These are phyloP conservation scores for Anarhynchus alexandrinus DNA, from an alignment of 2,113 vertebrate species.

Conservation along the genomic window DNA sequence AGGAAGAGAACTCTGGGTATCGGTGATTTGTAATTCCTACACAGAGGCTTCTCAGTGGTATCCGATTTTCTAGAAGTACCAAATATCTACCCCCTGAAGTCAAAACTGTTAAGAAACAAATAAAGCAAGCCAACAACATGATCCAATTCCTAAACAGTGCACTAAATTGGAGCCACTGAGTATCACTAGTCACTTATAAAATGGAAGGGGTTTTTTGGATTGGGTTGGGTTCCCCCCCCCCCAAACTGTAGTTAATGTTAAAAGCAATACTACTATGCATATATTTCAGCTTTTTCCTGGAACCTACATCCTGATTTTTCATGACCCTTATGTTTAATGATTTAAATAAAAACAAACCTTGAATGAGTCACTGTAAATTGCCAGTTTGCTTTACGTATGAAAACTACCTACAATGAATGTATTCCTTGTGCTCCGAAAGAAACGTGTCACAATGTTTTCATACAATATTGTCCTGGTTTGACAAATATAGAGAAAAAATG, in stretches of 20 bases:
- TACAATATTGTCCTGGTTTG: not conserved
- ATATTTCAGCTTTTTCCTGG: not conserved
- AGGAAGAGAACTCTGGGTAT: not conserved
- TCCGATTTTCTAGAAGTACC: not conserved
- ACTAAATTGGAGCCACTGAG: not conserved
- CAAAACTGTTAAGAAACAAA: not conserved
- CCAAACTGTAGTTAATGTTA: not conserved
- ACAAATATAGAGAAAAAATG: not conserved
- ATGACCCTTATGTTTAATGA: not conserved
- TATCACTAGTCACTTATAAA: not conserved
- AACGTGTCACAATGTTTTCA: not conserved
- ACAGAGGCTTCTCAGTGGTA: not conserved
- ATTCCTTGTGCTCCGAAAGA: not conserved
- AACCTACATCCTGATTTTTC: not conserved
- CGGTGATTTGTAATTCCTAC: not conserved
- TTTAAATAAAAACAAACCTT: not conserved
- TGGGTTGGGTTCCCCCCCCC: accelerated
- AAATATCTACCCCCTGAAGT: not conserved
- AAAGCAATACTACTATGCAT: not conserved
- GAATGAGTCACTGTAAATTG: not conserved
- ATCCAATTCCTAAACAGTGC: not conserved
- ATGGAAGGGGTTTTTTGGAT: accelerated
- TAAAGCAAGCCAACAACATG: not conserved
- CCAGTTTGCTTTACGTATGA: not conserved
- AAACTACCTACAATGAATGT: not conserved